Evolutionary conservation across 2,888 invertebrate species (phyloP).

Genomic region (Nebria brevicollis): DNA sequence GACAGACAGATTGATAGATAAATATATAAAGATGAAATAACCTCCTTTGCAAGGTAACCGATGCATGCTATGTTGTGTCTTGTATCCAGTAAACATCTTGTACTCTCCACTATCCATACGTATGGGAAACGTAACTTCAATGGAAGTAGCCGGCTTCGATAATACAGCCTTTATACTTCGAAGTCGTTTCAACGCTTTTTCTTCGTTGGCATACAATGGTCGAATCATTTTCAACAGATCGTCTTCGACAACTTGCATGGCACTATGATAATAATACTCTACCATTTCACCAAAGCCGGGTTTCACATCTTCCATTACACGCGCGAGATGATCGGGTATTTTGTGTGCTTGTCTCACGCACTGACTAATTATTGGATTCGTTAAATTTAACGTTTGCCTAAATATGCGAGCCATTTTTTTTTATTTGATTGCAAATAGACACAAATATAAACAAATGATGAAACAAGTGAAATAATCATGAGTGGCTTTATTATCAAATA

Average conservation of each 20-base stretch:
- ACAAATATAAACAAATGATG: background rate
- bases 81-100: slow-evolving; percentile 76
- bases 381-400: background rate
- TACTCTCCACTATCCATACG: slow-evolving; percentile 75
- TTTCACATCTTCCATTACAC: slow-evolving; percentile 60
- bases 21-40: slow-evolving; percentile 50
- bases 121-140: slow-evolving; percentile 77
- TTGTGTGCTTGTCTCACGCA: slow-evolving; percentile 48
- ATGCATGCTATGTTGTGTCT: slow-evolving; percentile 80
- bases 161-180: slow-evolving; percentile 72
- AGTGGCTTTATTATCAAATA: background rate
- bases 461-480: background rate
- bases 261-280: slow-evolving; percentile 75
- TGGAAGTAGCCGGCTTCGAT: slow-evolving; percentile 74
- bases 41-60: slow-evolving; percentile 77
- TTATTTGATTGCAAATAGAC: background rate
- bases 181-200: slow-evolving; percentile 71
- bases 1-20: too few species aligned
- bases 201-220: slow-evolving; percentile 66
- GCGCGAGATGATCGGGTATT: slow-evolving; percentile 61
- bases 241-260: slow-evolving; percentile 53
- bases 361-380: background rate
- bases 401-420: background rate
- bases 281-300: slow-evolving; percentile 73
- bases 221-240: slow-evolving; percentile 14